phyloP scores from a whole-genome alignment of 2,113 vertebrate genomes.

The Hemiscyllium ocellatum region DNA sequence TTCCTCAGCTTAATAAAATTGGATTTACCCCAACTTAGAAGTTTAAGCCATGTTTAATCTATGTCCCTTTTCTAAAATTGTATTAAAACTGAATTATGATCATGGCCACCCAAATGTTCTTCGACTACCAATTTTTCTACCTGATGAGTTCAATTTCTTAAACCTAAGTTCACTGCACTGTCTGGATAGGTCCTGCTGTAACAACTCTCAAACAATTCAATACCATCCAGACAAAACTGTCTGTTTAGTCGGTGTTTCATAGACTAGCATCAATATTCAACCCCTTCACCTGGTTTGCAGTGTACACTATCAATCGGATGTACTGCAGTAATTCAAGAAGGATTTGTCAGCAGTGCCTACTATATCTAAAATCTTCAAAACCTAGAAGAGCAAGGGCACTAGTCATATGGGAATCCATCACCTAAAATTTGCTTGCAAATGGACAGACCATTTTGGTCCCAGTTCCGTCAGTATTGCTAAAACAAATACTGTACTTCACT shows the following conservation, averaged over 20 bases:
- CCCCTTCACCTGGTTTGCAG: background rate
- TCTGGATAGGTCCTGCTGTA: background rate
- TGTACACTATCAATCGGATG: background rate
- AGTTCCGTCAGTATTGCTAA: background rate
- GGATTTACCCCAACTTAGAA: no score
- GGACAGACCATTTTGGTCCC: background rate
- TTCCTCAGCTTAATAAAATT: no score
- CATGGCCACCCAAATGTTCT: no score
- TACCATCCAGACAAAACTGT: background rate
- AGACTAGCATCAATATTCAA: background rate
- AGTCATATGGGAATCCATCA: background rate
- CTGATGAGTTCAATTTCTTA: no score
- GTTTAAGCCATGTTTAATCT: no score
- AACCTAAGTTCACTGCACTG: background rate
- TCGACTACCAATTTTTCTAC: no score
- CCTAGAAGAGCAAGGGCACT: background rate
- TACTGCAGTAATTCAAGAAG: background rate
- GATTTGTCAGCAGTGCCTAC: background rate
- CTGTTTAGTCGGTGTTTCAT: background rate
- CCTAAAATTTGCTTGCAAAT: background rate
- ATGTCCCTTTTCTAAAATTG: no score
- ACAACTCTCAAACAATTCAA: background rate
- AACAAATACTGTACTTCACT: background rate
- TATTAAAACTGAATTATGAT: no score
- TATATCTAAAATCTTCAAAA: background rate